phyloP scores from a whole-genome alignment of 2,888 invertebrate genomes.

The Hofmannophila pseudospretella region DNA sequence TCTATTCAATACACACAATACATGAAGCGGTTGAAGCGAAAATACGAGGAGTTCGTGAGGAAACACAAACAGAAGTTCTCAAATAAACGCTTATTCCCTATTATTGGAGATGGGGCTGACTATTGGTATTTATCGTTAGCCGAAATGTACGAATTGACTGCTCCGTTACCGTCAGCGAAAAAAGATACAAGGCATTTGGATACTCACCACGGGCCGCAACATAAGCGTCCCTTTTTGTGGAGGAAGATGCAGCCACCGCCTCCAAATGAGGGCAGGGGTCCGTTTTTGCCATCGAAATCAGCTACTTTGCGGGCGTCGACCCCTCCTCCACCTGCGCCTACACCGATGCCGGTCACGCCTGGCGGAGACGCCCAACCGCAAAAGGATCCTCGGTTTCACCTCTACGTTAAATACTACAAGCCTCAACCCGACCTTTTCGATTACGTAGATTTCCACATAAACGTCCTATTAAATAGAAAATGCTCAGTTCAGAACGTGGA shows the following conservation, averaged over 20 bases:
- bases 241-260: conserved; percentile 36
- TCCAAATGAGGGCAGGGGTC: conserved; percentile 41
- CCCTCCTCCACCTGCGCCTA: conserved; percentile 37
- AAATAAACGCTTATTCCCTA: conserved; percentile 63
- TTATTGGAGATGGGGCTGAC: conserved; percentile 65
- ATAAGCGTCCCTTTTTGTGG: conserved; percentile 65
- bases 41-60: conserved; percentile 65
- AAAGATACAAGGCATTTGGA: conserved; percentile 38
- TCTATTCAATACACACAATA: conserved; percentile 66
- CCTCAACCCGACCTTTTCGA: conserved; percentile 62
- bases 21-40: conserved; percentile 56
- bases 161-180: conserved; percentile 24
- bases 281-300: conserved; percentile 34
- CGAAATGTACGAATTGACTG: conserved; percentile 69
- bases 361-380: conserved; percentile 23
- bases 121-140: conserved; percentile 71
- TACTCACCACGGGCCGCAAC: conserved; percentile 50
- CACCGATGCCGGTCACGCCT: conserved; percentile 22
- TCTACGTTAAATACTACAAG: conserved; percentile 60
- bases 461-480: conserved; percentile 46
- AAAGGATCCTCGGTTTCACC: conserved; percentile 58
- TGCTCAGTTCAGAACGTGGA: conserved; percentile 50
- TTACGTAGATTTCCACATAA: conserved; percentile 63
- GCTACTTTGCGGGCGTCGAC: conserved; percentile 11
- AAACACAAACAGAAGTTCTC: conserved; percentile 60